Percentiles rank a stretch among this genome's conserved stretches.
Evolutionary conservation across 2,888 invertebrate genomes (phyloP).

Genomic region (Polymixis lichenea): DNA sequence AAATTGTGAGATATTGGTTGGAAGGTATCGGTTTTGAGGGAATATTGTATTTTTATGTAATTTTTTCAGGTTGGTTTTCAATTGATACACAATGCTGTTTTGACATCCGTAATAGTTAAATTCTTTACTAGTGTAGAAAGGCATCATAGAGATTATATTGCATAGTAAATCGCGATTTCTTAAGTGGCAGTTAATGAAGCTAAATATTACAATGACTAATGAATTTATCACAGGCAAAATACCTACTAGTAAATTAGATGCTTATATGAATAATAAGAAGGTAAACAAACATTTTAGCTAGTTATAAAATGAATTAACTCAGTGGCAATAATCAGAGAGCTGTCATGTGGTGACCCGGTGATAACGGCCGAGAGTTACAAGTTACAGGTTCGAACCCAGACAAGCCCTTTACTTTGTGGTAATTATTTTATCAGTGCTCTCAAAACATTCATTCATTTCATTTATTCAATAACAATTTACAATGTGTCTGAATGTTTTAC

Average conservation of each 20-base stretch:
- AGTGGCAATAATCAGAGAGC: no score
- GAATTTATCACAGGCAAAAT: background rate
- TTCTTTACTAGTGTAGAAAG: background rate
- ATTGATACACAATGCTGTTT: conserved; percentile 1
- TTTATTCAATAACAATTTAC: no score
- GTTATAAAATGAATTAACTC: background rate
- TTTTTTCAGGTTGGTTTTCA: background rate
- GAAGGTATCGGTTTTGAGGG: conserved; percentile 21
- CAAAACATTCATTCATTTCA: no score
- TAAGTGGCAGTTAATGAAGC: background rate
- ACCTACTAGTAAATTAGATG: background rate
- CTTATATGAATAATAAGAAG: background rate
- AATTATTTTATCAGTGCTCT: no score
- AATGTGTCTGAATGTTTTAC: no score
- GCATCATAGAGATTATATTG: background rate
- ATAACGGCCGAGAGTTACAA: no score
- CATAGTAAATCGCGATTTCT: background rate
- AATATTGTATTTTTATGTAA: conserved; percentile 42
- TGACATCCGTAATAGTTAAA: background rate
- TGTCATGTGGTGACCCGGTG: no score
- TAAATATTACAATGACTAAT: background rate
- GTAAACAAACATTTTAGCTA: background rate
- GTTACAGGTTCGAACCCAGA: no score
- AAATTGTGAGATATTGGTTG: conserved; percentile 57
- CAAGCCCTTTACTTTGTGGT: no score